Conservation (phyloP, 2,888 invertebrate species). For the Troilus luridus region DNA sequence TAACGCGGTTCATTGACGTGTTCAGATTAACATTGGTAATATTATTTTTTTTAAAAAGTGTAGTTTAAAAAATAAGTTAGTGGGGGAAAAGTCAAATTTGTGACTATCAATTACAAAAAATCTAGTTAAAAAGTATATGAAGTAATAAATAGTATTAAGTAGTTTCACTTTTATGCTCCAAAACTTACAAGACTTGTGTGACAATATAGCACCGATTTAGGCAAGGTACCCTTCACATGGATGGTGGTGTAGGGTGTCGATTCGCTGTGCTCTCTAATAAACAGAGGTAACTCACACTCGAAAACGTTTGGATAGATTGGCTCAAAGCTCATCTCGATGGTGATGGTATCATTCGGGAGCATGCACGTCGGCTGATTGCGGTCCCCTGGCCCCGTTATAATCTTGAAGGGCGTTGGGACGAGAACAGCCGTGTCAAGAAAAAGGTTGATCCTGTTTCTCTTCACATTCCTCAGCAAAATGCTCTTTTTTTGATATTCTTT, state of each 20-base stretch:
- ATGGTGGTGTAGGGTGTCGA: conserved; percentile 58
- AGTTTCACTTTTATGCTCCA: too few species aligned
- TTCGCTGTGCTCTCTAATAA: conserved; percentile 58
- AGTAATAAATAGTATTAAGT: too few species aligned
- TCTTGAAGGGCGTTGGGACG: background rate
- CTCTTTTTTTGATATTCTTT: conserved; percentile 53
- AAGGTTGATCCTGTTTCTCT: background rate
- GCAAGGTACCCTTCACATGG: conserved; percentile 59
- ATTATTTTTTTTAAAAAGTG: too few species aligned
- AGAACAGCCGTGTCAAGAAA: conserved; percentile 20
- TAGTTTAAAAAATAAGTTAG: too few species aligned
- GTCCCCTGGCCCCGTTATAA: background rate
- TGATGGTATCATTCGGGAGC: background rate
- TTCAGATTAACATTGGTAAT: too few species aligned
- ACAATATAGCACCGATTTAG: conserved; percentile 59
- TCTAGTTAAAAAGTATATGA: too few species aligned
- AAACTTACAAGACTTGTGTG: conserved; percentile 66
- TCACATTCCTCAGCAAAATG: conserved; percentile 56
- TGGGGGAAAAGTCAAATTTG: too few species aligned
- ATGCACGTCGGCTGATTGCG: background rate
- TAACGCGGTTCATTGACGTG: too few species aligned
- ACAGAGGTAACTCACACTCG: conserved; percentile 55
- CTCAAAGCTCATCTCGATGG: conserved; percentile 10
- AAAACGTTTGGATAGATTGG: conserved; percentile 55
- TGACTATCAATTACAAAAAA: too few species aligned